Base-by-base conservation (phyloP, 2,113 vertebrate species). In the Callaeas wilsoni region DNA sequence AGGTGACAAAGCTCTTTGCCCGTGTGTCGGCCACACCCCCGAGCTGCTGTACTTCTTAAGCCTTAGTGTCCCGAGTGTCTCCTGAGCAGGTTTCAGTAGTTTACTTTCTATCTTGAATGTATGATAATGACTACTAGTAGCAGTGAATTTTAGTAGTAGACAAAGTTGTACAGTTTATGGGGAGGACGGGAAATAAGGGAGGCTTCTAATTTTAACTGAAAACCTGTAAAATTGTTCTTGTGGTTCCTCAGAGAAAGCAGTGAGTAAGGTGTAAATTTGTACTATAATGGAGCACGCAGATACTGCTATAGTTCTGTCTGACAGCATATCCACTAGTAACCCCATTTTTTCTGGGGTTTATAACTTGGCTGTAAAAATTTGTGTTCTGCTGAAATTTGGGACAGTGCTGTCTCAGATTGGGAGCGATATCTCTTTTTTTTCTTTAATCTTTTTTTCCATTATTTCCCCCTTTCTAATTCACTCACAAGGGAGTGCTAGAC, bases 371-470 rank as follows among this genome's bases (percentile, higher is more conserved):
- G 81, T 95, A 95, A 79, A 96, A 96, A 95, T 92, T 76, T 2
- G 12, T 77, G 56, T 91, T 94, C 46, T 93, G 94, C 93, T 96
- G 97, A 97, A 97, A 97, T 97, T 98, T 97, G 97, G 88, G 96
- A 96, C 59, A 6, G 33, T 62, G 50, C 82, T 79, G 89, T 97
- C 98, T 97, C 96, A 95, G 97, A 97, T 90, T 97, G 95, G 82
- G 77, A 96, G 92, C 17, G 55, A 82, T 89, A 87, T 95, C 92
- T 88, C 64, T 93, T 70, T 92, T 90, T 96, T 93, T 87, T 27
- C 20, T 56, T 93, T 50, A 77, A 35, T 49, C 3, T n/a, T 95
- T 95, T 77, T 69, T 69, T 77, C 68, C 68, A 49, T 96, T 93
- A n/a, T 69, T 85, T 75, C 20, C 18, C 62, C 29, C 30, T 94